These are phyloP conservation scores for Heteropelma amictum DNA, from an alignment of 2,888 invertebrate genomes.

Conservation along the genomic window DNA sequence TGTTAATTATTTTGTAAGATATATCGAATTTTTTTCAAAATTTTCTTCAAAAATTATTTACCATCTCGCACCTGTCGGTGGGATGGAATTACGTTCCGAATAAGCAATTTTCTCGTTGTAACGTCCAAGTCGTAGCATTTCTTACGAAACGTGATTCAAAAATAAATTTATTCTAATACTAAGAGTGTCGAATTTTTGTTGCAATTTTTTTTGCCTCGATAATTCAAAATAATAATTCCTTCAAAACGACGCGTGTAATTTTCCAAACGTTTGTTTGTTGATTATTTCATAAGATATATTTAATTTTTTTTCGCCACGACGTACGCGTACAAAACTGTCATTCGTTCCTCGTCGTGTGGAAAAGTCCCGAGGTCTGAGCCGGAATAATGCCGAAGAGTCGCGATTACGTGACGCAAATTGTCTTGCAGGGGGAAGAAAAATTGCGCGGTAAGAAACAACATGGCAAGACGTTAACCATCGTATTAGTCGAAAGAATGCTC, in stretches of 20 bases:
- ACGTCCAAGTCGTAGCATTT: too few relatives aligned
- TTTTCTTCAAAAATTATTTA: slow-evolving; percentile 39
- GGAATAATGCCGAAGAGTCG: slow-evolving; percentile 4
- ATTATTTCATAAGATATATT: neutral
- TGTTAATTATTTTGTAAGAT: neutral
- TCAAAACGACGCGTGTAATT: neutral
- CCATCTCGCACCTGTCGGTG: slow-evolving; percentile 35
- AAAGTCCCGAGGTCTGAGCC: neutral
- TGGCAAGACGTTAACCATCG: neutral
- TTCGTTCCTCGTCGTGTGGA: slow-evolving; percentile 28
- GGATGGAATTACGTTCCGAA: neutral
- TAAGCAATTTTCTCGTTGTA: neutral
- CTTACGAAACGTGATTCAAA: too few relatives aligned
- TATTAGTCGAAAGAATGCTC: neutral
- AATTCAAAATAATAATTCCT: too few relatives aligned
- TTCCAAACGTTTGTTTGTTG: neutral
- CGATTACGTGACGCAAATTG: slow-evolving; percentile 37
- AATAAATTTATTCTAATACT: too few relatives aligned
- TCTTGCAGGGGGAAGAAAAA: neutral
- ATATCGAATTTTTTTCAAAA: neutral
- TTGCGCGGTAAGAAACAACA: slow-evolving; percentile 1
- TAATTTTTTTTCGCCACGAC: neutral
- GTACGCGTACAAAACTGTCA: too few relatives aligned
- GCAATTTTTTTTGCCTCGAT: too few relatives aligned
- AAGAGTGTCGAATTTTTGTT: neutral